phyloP scores from a whole-genome alignment of 2,797 vertebrate species.

The Lerista edwardsae region DNA sequence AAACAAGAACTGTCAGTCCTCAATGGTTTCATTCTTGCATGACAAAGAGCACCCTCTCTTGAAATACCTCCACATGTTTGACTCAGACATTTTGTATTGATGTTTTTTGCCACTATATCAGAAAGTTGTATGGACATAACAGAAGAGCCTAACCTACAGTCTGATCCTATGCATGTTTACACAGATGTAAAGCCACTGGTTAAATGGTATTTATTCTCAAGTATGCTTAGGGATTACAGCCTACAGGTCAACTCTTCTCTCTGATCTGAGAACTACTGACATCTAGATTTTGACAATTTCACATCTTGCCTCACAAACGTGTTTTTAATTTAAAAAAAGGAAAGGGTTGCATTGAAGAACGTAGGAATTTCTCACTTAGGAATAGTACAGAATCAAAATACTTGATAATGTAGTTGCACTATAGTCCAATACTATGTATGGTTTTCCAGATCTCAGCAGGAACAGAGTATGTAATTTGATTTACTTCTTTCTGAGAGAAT shows the following conservation, averaged over 20 bases:
- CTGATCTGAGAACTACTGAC: neutral
- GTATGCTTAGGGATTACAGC: too few species aligned
- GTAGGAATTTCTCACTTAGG: neutral
- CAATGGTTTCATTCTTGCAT: neutral
- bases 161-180: too few species aligned
- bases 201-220: too few species aligned
- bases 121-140: neutral
- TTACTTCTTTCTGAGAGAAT: too few species aligned
- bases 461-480: too few species aligned
- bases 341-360: neutral
- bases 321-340: neutral
- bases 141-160: neutral
- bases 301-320: constrained; percentile 5
- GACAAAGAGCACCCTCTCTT: neutral
- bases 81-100: neutral
- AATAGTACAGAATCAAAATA: too few species aligned
- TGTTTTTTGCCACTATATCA: constrained; percentile 12
- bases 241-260: neutral
- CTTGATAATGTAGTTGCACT: too few species aligned
- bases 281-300: neutral
- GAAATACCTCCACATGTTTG: constrained; percentile 10
- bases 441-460: too few species aligned
- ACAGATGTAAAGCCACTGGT: too few species aligned
- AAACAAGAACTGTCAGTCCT: constrained; percentile 12
- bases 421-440: too few species aligned